phyloP scores from a whole-genome alignment of 2,888 invertebrate species.

The Xylota sylvarum region DNA sequence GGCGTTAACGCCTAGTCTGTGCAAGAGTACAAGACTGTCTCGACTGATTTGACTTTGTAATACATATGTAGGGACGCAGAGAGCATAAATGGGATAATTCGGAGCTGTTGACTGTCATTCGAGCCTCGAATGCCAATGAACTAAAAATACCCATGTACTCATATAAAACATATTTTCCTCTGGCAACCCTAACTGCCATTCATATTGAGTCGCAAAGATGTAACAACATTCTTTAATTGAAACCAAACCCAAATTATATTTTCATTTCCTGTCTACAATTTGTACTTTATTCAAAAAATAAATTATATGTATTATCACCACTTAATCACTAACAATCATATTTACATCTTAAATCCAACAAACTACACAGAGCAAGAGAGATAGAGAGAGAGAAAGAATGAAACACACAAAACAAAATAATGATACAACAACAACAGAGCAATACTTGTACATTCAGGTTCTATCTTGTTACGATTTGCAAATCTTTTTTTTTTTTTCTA shows the following conservation, averaged over 20 bases:
- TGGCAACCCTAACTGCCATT: no score
- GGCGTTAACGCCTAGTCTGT: no score
- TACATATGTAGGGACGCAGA: no score
- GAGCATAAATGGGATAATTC: no score
- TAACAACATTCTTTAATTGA: background rate
- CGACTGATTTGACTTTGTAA: no score
- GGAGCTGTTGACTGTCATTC: no score
- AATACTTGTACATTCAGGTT: background rate
- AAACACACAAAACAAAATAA: background rate
- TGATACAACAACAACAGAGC: background rate
- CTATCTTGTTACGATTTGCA: background rate
- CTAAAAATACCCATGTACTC: background rate
- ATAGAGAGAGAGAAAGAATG: no score
- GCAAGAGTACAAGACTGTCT: no score
- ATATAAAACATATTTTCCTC: no score
- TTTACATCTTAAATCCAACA: background rate
- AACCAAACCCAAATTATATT: conserved; percentile 1
- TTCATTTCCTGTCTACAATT: background rate
- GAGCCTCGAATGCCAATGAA: no score
- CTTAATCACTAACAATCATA: conserved; percentile 4
- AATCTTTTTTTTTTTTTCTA: background rate
- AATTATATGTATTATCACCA: background rate
- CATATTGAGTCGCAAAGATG: background rate
- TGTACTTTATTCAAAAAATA: background rate
- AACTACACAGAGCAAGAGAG: no score